Percentiles rank a stretch among this genome's conserved stretches.
Conservation (phyloP, 2,113 vertebrate genomes). For the Okapia johnstoni region DNA sequence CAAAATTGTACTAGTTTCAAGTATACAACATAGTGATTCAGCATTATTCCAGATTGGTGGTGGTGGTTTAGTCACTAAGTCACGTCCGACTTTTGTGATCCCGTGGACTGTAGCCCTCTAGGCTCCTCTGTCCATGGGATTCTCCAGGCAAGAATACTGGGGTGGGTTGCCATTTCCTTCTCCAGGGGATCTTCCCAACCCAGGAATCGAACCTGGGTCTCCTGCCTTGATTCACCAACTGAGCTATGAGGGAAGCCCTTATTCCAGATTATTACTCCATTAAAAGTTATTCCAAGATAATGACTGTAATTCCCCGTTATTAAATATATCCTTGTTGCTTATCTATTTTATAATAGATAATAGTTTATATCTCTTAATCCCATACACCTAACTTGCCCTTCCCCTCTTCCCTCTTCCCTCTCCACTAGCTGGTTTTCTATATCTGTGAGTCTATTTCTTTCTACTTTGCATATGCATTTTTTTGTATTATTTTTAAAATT, state of each 20-base stretch:
- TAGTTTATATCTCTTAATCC: not conserved
- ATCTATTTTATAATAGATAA: not conserved
- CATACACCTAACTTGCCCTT: not conserved
- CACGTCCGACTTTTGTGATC: not conserved
- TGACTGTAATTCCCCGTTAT: not conserved
- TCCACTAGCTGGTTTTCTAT: not conserved
- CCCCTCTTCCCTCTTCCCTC: not conserved
- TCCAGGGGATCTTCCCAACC: not conserved
- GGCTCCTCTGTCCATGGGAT: not conserved
- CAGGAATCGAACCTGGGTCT: accelerated
- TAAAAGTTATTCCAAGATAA: not conserved
- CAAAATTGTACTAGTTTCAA: not conserved
- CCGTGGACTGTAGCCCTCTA: not conserved
- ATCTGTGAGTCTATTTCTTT: not conserved
- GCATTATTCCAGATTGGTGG: not conserved
- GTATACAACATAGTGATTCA: not conserved
- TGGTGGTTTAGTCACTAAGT: not conserved
- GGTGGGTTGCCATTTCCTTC: not conserved
- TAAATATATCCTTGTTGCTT: not conserved
- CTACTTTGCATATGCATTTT: not conserved
- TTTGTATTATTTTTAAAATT: not conserved
- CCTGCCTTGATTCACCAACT: not conserved
- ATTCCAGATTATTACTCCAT: not conserved
- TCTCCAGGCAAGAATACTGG: not conserved
- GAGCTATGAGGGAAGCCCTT: not conserved